Conservation (phyloP, 2,797 vertebrate species). For the Chloroceryle inda region DNA sequence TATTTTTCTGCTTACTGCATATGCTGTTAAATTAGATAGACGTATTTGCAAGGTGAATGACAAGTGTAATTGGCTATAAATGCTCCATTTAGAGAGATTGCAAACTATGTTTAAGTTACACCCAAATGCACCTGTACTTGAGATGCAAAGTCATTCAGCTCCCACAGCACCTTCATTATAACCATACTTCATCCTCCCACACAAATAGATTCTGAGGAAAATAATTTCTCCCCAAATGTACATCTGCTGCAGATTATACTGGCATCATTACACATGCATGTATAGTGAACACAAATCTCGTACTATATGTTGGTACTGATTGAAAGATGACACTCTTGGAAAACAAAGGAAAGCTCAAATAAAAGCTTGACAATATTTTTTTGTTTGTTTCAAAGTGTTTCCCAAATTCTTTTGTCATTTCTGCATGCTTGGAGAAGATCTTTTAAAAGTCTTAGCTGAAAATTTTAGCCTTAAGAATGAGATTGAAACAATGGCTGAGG, state of each 20-base stretch:
- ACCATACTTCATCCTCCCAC: constrained; percentile 69
- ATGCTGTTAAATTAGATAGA: constrained; percentile 60
- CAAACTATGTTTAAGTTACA: constrained; percentile 75
- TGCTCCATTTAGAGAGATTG: constrained; percentile 68
- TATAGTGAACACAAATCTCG: constrained; percentile 41
- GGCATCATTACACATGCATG: constrained; percentile 55
- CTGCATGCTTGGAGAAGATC: neutral
- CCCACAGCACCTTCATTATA: constrained; percentile 64
- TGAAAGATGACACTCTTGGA: constrained; percentile 48
- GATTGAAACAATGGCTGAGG: neutral
- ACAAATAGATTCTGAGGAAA: constrained; percentile 65
- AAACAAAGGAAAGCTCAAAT: constrained; percentile 40
- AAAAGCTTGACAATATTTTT: neutral
- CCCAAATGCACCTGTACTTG: constrained; percentile 72
- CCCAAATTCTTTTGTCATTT: neutral
- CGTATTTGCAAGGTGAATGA: constrained; percentile 69
- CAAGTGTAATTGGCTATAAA: constrained; percentile 75
- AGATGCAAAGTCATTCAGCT: constrained; percentile 69
- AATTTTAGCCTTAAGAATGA: neutral
- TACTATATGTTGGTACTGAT: neutral
- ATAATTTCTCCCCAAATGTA: constrained; percentile 70
- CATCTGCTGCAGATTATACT: constrained; percentile 62
- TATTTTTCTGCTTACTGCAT: constrained; percentile 57
- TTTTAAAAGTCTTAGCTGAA: neutral
- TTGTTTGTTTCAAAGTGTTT: neutral